Conservation (phyloP, 2,797 vertebrate genomes). For the Cossypha dichroa region DNA sequence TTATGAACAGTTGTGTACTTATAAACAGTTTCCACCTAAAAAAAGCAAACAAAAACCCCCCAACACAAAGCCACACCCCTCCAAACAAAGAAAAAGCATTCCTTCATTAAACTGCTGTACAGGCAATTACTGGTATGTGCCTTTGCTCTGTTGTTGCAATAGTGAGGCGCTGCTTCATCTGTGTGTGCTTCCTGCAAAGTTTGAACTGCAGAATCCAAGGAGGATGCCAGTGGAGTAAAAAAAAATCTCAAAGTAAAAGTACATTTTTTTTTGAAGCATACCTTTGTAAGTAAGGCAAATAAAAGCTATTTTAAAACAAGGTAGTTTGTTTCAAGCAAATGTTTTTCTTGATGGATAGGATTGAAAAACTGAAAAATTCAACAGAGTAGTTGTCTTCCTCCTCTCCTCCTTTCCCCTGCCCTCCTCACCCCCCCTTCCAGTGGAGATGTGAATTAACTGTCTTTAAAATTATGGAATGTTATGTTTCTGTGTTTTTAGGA, state of each 20-base stretch:
- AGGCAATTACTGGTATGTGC: neutral
- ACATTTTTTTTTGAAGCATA: neutral
- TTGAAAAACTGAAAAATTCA: neutral
- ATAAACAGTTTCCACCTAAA: neutral
- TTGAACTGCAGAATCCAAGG: neutral
- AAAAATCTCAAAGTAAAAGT: neutral
- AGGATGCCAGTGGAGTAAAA: neutral
- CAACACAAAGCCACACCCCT: too few species aligned
- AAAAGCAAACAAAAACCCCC: neutral
- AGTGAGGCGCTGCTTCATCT: neutral
- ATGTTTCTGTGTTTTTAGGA: conserved; percentile 73
- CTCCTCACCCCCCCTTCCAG: fast-evolving
- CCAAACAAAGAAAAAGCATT: neutral
- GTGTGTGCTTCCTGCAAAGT: neutral
- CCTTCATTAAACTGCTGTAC: neutral
- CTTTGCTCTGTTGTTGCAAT: neutral
- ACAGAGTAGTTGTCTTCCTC: neutral
- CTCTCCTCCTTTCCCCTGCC: neutral
- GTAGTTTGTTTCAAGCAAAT: neutral
- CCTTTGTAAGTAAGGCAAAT: neutral
- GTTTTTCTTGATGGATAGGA: neutral
- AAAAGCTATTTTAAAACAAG: neutral
- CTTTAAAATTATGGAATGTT: neutral
- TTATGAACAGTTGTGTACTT: neutral
- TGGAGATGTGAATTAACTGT: neutral